Base-by-base conservation (phyloP, 2,888 invertebrate genomes). In the Aleiodes alternator region DNA sequence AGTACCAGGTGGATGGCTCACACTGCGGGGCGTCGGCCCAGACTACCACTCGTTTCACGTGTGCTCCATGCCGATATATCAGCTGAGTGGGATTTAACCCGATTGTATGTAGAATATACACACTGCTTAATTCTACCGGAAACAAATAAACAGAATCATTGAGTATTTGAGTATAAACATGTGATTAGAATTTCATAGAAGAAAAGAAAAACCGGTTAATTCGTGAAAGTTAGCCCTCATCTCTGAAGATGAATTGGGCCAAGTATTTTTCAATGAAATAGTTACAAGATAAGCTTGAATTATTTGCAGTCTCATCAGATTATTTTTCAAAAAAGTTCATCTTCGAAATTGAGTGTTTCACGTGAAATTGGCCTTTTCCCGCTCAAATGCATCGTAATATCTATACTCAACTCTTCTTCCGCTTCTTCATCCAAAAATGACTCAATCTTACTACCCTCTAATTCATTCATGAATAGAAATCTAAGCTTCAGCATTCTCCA, bases 21-120 rank as follows among this genome's bases (percentile, higher is more conserved):
- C 76, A 71, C 53, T 55, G 70, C 73, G 68, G 76, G 76, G 81
- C 77, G 79, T 75, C 78, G 79, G 76, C 80, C 78, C 77, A 38
- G 43, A 61, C 61, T 43, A 61, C 14, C 61, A 61, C 61, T 43
- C 64, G 64, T 64, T 48, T 64, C 64, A 64, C 64, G 64, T 64
- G 59, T 59, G 76, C 69, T 75, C 75, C 73, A 73, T 72, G 75
- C 79, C 79, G 79, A 81, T 80, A 82, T 81, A 82, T 82, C 82
- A 82, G 81, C 82, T 80, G 81, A 81, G 80, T 82, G 78, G 80
- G 80, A 80, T 79, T 77, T 75, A 75, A n/a, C 72, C 70, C 75
- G 48, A 75, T 75, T 73, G 29, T 61, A 71, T 72, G 66, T 57
- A 11, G 11, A 57, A 57, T 29, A 57, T 29, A 57, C 57, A 57